A percentile compares a stretch with the other conserved stretches of the same genome.
These are phyloP conservation scores for Griposia aprilina DNA, from an alignment of 2,888 invertebrate species.

Conservation along the genomic window DNA sequence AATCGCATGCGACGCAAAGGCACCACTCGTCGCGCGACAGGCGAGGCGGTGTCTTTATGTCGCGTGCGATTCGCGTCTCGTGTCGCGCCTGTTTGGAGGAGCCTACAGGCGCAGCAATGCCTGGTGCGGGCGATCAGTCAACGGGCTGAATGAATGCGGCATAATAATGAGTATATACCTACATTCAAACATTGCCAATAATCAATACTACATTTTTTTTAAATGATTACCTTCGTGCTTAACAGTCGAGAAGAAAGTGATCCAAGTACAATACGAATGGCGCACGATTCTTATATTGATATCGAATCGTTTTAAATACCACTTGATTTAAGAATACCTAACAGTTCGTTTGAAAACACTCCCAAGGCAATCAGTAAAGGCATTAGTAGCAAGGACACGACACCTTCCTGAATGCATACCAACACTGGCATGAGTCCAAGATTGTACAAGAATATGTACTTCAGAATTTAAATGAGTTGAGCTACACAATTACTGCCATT, in stretches of 20 bases:
- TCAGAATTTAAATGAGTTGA: neutral
- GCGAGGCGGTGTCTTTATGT: no score
- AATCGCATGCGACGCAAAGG: no score
- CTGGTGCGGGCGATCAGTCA: no score
- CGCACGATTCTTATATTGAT: neutral
- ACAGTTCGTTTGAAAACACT: neutral
- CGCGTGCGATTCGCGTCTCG: no score
- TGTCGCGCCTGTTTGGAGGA: no score
- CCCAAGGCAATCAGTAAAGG: neutral
- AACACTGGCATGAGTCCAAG: slow-evolving; percentile 29
- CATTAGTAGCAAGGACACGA: slow-evolving; percentile 8
- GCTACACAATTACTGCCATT: neutral
- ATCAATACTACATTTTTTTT: no score
- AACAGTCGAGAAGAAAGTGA: neutral
- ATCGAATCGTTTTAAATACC: neutral
- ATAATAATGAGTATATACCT: neutral
- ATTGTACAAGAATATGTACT: neutral
- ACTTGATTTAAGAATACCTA: neutral
- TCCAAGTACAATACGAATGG: neutral
- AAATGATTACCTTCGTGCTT: neutral
- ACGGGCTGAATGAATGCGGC: no score
- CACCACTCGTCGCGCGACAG: no score
- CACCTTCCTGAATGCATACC: neutral
- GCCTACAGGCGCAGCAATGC: no score
- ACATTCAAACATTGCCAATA: neutral